These are phyloP conservation scores for Chrysogorgia sp. DNA, from an alignment of 92 coral and sea anemone genomes.

Conservation along the genomic window DNA sequence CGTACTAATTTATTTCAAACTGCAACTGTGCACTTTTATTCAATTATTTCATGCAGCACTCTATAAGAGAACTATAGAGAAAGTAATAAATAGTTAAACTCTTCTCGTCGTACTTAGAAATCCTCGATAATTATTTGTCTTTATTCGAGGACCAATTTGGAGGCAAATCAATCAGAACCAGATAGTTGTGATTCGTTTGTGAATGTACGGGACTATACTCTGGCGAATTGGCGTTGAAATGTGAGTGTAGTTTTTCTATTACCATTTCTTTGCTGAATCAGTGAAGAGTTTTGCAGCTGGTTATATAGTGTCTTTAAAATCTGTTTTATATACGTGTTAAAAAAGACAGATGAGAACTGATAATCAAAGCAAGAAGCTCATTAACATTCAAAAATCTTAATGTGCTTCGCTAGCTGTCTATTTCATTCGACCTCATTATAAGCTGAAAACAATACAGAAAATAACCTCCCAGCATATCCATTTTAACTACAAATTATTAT, in stretches of 20 bases:
- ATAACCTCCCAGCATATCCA: constrained; percentile 12
- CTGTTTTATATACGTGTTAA: constrained; percentile 12
- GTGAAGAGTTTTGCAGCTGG: constrained; percentile 9
- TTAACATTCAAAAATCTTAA: constrained; percentile 31
- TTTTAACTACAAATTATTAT: constrained; percentile 1
- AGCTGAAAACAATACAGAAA: constrained; percentile 32
- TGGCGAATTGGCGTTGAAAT: constrained; percentile 71
- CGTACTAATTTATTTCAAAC: background rate
- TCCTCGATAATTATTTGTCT: constrained; percentile 24
- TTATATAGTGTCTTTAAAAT: background rate
- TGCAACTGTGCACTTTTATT: constrained; percentile 8
- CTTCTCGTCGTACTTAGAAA: background rate
- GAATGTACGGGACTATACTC: constrained; percentile 57
- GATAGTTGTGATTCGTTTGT: constrained; percentile 18
- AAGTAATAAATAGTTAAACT: too few species aligned
- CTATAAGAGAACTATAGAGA: background rate
- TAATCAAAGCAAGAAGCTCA: constrained; percentile 23
- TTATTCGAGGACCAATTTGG: constrained; percentile 7
- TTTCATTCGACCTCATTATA: constrained; percentile 27
- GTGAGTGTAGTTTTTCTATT: constrained; percentile 80
- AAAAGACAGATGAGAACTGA: constrained; percentile 30
- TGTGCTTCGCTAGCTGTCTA: constrained; percentile 30
- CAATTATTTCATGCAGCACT: background rate
- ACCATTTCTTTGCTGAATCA: constrained; percentile 80
- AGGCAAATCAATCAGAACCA: constrained; percentile 5